Evolutionary conservation across 2,888 invertebrate species (phyloP).

Genomic region (Rhingia campestris): DNA sequence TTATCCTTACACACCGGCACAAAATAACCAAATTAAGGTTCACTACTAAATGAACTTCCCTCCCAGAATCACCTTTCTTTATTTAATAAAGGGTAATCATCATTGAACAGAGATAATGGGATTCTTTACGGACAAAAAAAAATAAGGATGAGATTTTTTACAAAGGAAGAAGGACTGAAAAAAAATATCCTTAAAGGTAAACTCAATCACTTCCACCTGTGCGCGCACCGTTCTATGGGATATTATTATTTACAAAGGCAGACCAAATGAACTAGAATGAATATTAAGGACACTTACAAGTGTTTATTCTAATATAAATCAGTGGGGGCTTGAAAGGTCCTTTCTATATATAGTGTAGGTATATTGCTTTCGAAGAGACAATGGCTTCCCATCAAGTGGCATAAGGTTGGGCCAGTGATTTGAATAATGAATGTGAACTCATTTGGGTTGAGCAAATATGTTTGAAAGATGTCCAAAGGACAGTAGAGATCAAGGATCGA

Average conservation of each 20-base stretch:
- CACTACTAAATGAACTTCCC: constrained; percentile 32
- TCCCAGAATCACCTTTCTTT: constrained; percentile 38
- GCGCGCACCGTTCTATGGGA: constrained; percentile 39
- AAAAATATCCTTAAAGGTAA: constrained; percentile 31
- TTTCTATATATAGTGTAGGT: constrained; percentile 9
- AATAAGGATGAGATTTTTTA: constrained; percentile 4
- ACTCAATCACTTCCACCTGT: constrained; percentile 72
- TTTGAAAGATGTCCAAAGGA: constrained; percentile 21
- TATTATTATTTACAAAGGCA: constrained; percentile 62
- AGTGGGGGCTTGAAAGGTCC: constrained; percentile 5
- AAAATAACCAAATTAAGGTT: constrained; percentile 47
- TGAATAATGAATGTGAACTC: constrained; percentile 58
- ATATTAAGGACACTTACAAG: constrained; percentile 64
- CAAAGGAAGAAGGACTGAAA: constrained; percentile 8
- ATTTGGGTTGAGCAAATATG: constrained; percentile 28
- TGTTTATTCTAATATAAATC: constrained; percentile 49
- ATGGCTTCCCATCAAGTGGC: constrained; percentile 28
- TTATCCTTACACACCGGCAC: constrained; percentile 49
- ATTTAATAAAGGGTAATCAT: constrained; percentile 69
- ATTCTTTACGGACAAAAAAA: constrained; percentile 37
- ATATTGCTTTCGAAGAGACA: not conserved
- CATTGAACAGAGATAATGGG: constrained; percentile 64
- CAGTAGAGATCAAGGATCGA: constrained; percentile 9
- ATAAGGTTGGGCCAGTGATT: constrained; percentile 39
- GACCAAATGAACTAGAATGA: constrained; percentile 68